phyloP scores from a whole-genome alignment of 2,797 vertebrate genomes.

The Threskiornis aethiopicus region DNA sequence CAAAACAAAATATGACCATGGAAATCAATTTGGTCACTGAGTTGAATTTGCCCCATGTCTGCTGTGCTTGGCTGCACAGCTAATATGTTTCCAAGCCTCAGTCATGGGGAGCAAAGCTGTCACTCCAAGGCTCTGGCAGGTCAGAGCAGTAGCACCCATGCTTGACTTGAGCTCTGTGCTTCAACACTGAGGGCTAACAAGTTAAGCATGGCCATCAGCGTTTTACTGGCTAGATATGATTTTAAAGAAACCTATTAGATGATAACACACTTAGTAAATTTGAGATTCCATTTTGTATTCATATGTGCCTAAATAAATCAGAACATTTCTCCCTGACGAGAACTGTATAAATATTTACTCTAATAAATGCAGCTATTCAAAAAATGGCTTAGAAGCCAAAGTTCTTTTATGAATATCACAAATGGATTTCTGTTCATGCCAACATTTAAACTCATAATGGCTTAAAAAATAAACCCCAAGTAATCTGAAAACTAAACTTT shows the following conservation, averaged over 20 bases:
- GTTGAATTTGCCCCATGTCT: background rate
- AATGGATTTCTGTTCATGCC: background rate
- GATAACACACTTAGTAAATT: background rate
- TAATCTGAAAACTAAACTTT: background rate
- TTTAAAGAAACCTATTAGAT: background rate
- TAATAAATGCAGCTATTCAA: background rate
- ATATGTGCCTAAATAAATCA: background rate
- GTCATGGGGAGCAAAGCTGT: background rate
- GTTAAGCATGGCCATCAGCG: background rate
- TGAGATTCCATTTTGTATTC: background rate
- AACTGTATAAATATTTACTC: background rate
- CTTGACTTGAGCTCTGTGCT: background rate
- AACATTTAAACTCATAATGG: background rate
- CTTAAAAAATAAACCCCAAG: background rate
- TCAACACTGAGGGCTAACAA: background rate
- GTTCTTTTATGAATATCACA: background rate
- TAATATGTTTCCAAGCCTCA: background rate
- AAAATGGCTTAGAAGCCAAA: background rate
- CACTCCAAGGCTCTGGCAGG: background rate
- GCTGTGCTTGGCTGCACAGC: background rate
- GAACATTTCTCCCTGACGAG: background rate
- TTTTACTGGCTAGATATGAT: background rate
- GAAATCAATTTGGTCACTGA: background rate
- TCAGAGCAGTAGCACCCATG: background rate
- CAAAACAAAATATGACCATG: background rate